phyloP scores from a whole-genome alignment of 1,140 invertebrate species.

The Bicyclus anynana region DNA sequence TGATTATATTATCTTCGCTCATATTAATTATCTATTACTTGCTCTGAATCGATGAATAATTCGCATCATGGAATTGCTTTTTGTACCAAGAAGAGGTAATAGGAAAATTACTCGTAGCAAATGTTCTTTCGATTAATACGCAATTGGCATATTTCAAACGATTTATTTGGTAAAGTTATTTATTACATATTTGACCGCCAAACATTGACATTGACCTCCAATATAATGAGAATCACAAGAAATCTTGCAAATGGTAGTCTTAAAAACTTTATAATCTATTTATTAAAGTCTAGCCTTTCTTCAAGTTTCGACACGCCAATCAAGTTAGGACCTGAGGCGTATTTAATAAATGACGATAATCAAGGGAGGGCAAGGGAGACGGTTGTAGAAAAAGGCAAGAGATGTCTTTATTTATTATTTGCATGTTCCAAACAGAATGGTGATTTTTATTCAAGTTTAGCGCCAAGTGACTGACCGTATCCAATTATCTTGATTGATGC shows the following conservation, averaged over 20 bases:
- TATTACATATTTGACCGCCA: too few species aligned
- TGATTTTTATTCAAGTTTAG: conserved; percentile 32
- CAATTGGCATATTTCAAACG: too few species aligned
- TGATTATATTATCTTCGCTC: too few species aligned
- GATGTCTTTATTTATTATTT: conserved; percentile 31
- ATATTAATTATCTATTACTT: too few species aligned
- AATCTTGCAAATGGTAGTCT: neutral
- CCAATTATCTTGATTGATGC: conserved; percentile 42
- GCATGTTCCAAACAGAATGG: conserved; percentile 16
- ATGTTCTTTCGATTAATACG: too few species aligned
- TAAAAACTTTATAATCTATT: conserved; percentile 8
- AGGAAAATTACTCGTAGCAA: too few species aligned
- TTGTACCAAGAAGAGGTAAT: too few species aligned
- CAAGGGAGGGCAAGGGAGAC: conserved; percentile 19
- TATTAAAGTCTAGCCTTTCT: conserved; percentile 1
- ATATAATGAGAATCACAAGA: neutral
- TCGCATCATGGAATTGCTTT: too few species aligned
- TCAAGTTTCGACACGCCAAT: conserved; percentile 4
- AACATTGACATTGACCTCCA: neutral
- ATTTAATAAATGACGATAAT: conserved; percentile 37
- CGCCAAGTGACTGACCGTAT: conserved; percentile 28
- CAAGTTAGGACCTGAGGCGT: conserved; percentile 23
- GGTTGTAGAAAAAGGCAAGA: conserved; percentile 17
- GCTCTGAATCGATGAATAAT: too few species aligned
- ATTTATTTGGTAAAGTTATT: too few species aligned